phyloP scores from a whole-genome alignment of 2,888 invertebrate species.

The Sinopyrophorus schimmeli region DNA sequence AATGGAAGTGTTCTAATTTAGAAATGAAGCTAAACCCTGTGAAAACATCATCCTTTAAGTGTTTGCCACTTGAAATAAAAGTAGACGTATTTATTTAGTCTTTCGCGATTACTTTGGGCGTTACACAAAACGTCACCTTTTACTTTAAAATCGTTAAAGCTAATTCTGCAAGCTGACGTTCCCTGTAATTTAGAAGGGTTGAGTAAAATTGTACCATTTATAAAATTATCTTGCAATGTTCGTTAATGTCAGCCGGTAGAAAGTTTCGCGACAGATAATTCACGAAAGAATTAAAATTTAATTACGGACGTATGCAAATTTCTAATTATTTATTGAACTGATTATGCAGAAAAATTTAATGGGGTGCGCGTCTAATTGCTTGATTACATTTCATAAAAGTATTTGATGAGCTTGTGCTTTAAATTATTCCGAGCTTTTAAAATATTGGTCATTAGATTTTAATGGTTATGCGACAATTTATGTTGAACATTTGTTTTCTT shows the following conservation, averaged over 20 bases:
- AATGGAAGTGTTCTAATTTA: too few relatives aligned
- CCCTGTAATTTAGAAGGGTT: constrained; percentile 16
- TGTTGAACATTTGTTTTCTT: too few relatives aligned
- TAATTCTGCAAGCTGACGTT: constrained; percentile 15
- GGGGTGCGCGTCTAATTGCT: too few relatives aligned
- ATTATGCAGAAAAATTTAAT: too few relatives aligned
- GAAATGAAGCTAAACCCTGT: constrained; percentile 8
- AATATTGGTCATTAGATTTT: too few relatives aligned
- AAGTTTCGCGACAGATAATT: constrained; percentile 9
- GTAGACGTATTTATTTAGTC: constrained; percentile 9
- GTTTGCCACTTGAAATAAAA: constrained; percentile 9
- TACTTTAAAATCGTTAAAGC: constrained; percentile 7
- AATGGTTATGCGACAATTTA: too few relatives aligned
- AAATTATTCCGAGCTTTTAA: too few relatives aligned
- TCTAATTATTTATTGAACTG: constrained; percentile 10
- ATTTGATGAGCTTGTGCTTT: too few relatives aligned
- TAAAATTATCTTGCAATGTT: constrained; percentile 13
- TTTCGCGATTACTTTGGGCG: not conserved
- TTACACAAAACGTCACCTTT: constrained; percentile 10
- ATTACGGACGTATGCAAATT: constrained; percentile 7
- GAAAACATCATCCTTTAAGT: constrained; percentile 1
- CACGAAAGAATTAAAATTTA: constrained; percentile 12
- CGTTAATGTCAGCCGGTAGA: constrained; percentile 12
- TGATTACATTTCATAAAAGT: too few relatives aligned
- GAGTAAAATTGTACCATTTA: constrained; percentile 12